Evolutionary conservation across 2,888 invertebrate genomes (phyloP), one percentile per base, ranked within the genome.

Genomic region (Dasypolia templi): DNA sequence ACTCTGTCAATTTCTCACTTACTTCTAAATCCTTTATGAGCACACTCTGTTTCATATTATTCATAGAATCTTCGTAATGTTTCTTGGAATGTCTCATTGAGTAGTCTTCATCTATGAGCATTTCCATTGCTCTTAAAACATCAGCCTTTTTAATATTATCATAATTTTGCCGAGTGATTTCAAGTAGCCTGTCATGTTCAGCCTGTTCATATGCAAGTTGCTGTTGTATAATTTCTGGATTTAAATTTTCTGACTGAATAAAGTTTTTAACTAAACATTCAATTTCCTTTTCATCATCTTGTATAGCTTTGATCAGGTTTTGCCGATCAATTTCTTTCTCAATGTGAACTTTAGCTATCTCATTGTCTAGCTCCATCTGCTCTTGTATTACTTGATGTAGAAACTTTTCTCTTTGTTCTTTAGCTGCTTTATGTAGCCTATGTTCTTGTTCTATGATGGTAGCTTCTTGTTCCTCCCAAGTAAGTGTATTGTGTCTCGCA

Each of bases 61-160:
- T 97, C 87, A 97, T 95, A 77, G 97, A 96, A 90, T 97, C 96
- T 86, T 97, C 97, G 90, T 98, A 97, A 85, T 97, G 95, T 88
- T 97, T 96, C 82, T 98, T 95, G 82, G 97, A 96, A 87, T 95
- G 93, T 86, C 96, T 97, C 79, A 97, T 96, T 51, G 96, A 93
- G 78, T 97, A 96, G 91, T 98, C 98, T 90, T 98, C 97, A 81
- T 97, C 97, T 61, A 98, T 93, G 55, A 98, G 93, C 87, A 96
- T 96, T 90, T 97, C 97, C 98, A 98, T 98, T 63, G 97, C 97
- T 88, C 96, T 97, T 63, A 98, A 94, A 70, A 98, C 97, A 92
- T 98, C 98, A 88, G 97, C 96, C 91, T 97, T 97, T 83, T 97
- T 96, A 49, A 98, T 92, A 88, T 95, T 95, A 88, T 96, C 96